Conservation (phyloP, 2,797 vertebrate species). For the Carduelis carduelis region DNA sequence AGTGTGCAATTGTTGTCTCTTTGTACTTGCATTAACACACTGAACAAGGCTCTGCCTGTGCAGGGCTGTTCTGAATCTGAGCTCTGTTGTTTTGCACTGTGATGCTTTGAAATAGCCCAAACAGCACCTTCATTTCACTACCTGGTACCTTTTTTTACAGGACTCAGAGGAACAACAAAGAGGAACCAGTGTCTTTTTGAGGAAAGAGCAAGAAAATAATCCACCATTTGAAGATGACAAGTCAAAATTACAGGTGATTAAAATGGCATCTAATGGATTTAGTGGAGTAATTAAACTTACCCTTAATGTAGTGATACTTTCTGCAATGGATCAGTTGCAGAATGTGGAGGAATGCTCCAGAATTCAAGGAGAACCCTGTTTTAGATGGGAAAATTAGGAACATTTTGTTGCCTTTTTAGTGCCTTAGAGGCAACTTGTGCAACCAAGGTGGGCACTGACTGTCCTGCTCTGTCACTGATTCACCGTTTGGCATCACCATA, state of each 20-base stretch:
- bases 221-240: conserved; percentile 77
- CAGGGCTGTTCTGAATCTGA: background rate
- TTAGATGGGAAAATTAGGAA: background rate
- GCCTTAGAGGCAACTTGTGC: background rate
- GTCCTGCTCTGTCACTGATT: background rate
- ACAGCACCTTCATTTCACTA: background rate
- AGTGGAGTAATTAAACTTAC: background rate
- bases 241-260: conserved; percentile 85
- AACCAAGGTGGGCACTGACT: background rate
- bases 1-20: background rate
- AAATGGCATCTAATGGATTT: background rate
- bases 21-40: background rate
- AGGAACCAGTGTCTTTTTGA: conserved; percentile 69
- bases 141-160: conserved; percentile 6
- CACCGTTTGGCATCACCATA: background rate
- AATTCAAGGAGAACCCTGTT: background rate
- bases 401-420: background rate
- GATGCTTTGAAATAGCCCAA: background rate
- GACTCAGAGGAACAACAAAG: conserved; percentile 66
- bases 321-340: background rate
- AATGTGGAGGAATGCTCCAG: background rate
- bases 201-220: conserved; percentile 67
- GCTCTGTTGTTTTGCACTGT: background rate
- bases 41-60: background rate
- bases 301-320: background rate